Percentiles rank a stretch among this genome's conserved stretches.
Evolutionary conservation across 2,888 invertebrate species (phyloP).

Genomic region (Lathronympha strigana): DNA sequence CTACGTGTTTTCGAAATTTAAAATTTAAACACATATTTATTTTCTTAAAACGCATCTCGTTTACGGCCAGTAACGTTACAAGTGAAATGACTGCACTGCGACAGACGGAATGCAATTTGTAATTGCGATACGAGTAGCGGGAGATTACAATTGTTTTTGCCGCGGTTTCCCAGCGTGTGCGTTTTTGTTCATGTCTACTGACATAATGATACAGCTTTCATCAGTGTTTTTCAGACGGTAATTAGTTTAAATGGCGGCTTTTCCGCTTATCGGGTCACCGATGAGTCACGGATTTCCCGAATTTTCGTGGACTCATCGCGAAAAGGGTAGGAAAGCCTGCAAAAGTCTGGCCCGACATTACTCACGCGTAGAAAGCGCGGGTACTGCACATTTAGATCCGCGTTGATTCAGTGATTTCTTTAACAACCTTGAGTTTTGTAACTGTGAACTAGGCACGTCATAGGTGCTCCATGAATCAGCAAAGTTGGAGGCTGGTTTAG

Average conservation of each 20-base stretch:
- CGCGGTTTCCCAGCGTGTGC: constrained; percentile 62
- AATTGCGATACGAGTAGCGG: constrained; percentile 48
- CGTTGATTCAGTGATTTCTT: constrained; percentile 32
- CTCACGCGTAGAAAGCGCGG: constrained; percentile 69
- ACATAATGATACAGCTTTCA: constrained; percentile 63
- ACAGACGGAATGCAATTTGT: constrained; percentile 44
- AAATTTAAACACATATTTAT: constrained; percentile 14
- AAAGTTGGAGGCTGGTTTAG: not conserved
- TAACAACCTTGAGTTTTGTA: constrained; percentile 31
- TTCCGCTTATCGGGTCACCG: constrained; percentile 67
- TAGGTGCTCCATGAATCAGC: constrained; percentile 30
- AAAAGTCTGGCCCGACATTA: constrained; percentile 68
- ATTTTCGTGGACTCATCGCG: constrained; percentile 60
- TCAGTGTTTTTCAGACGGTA: constrained; percentile 51
- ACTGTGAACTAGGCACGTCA: constrained; percentile 29
- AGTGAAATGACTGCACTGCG: constrained; percentile 26
- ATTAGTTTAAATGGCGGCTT: constrained; percentile 68
- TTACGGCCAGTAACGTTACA: constrained; percentile 25
- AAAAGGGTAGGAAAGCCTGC: constrained; percentile 70
- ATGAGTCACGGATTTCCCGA: constrained; percentile 80
- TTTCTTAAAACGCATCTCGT: constrained; percentile 14
- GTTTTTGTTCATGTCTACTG: constrained; percentile 50
- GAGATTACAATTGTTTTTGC: constrained; percentile 50
- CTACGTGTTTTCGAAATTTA: constrained; percentile 46
- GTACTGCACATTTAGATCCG: constrained; percentile 45